phyloP scores from a whole-genome alignment of 1,140 invertebrate genomes.

The Matsumurasca onukii region DNA sequence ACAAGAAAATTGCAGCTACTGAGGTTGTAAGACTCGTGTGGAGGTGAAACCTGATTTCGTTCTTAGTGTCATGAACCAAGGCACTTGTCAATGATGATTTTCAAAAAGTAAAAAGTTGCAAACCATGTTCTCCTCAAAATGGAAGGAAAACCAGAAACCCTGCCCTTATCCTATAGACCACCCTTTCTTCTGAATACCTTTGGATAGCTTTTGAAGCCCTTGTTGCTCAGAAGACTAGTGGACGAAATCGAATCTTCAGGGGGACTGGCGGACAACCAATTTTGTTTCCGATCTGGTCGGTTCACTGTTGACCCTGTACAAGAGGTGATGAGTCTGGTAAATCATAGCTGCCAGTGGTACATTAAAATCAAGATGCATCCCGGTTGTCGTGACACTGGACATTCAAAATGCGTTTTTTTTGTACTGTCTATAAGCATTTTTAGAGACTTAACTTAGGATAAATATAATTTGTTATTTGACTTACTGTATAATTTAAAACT shows the following conservation, averaged over 20 bases:
- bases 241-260: not conserved
- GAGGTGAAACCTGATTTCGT: not conserved
- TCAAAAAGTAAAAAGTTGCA: not conserved
- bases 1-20: not conserved
- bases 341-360: not conserved
- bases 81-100: not conserved
- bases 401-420: not conserved
- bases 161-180: not conserved
- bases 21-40: not conserved
- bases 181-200: not conserved
- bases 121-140: not conserved
- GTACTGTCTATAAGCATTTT: too few species aligned
- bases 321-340: not conserved
- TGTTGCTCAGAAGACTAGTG: not conserved
- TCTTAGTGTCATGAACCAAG: not conserved
- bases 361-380: not conserved
- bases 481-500: too few species aligned
- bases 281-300: not conserved
- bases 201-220: too few species aligned
- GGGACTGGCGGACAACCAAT: not conserved
- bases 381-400: not conserved
- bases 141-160: not conserved
- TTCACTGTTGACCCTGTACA: not conserved
- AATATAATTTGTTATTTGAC: too few species aligned
- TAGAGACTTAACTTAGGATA: too few species aligned